Evolutionary conservation across 2,888 invertebrate species (phyloP), one percentile per base, ranked within the genome.

Genomic region (Ariolimax columbianus): DNA sequence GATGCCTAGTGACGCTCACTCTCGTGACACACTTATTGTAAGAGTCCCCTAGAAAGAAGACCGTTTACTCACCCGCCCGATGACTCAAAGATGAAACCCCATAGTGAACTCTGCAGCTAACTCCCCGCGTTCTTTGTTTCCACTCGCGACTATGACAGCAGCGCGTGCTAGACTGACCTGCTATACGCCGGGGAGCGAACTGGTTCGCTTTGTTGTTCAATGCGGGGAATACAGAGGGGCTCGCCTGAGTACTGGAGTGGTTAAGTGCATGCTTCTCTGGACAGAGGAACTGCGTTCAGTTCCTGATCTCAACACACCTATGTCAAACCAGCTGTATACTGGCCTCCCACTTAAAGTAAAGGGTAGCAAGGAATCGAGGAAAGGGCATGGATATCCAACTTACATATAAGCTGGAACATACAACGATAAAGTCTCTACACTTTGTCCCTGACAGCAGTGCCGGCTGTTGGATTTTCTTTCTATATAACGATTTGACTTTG

Each of bases 31-130:
- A 33, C 33, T 33, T 33, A 66, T 66, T 63, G 26, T 33, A 73
- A 73, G n/a, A 43, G 11, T n/a, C 43, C 43, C 43, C 7, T 73
- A 9, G 14, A 43, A 43, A 1, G 23, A 11, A 40, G 17, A 1
- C 43, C 43, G 23, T 73, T 43, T 47, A 43, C 73, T 73, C 43
- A 73, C 43, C 43, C 43, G 47, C 43, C 43, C 43, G 73, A 73
- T 73, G 73, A 73, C 73, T 73, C 73, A 73, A 73, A 73, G 73
- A 72, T 40, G 68, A 43, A 43, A 73, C 73, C 73, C 43, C 23
- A 73, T 73, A n/a, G 43, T n/a, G 43, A 47, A 43, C 33, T n/a
- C 14, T 17, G 17, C 33, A 73, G 73, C 26, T n/a, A n/a, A 43
- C 43, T 4, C 7, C 23, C 23, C 23, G 40, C 9, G 40, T 43